A percentile compares a stretch with the other conserved stretches of the same genome.
These are phyloP conservation scores for Struthio camelus DNA, from an alignment of 2,113 vertebrate species.

Conservation along the genomic window DNA sequence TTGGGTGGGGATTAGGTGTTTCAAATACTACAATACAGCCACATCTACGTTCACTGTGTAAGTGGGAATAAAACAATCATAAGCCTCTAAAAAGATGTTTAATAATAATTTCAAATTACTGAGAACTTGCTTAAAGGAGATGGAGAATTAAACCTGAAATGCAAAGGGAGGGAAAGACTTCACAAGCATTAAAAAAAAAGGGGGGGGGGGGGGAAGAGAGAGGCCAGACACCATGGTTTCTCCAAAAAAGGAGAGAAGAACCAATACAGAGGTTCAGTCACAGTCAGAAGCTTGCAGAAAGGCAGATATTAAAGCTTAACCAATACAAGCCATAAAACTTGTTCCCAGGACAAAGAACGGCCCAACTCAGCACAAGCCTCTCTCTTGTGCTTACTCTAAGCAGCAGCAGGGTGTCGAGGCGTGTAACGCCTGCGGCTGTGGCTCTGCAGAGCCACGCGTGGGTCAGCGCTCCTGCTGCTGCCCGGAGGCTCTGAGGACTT, in stretches of 20 bases:
- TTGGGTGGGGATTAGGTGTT: neutral
- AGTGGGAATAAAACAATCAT: neutral
- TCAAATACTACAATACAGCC: neutral
- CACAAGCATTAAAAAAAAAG: neutral
- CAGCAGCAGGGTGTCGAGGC: neutral
- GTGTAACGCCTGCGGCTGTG: rapidly evolving
- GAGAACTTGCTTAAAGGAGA: neutral
- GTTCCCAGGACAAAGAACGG: neutral
- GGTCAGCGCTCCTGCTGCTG: neutral
- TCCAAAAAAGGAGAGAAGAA: slow-evolving; percentile 50
- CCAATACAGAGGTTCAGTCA: neutral
- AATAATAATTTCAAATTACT: neutral
- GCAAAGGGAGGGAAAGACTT: neutral
- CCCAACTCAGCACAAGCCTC: neutral
- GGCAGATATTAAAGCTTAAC: neutral
- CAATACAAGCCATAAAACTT: neutral
- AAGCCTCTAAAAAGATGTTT: neutral
- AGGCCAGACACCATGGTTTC: neutral
- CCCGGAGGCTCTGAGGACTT: rapidly evolving
- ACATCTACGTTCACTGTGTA: neutral
- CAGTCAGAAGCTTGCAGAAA: neutral
- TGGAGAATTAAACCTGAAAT: neutral
- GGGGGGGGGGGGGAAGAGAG: neutral
- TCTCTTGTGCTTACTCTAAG: neutral
- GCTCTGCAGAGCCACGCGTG: neutral